Evolutionary conservation across 2,113 vertebrate genomes (phyloP), one percentile per base, ranked within the genome.

Genomic region (Hippocampus comes): DNA sequence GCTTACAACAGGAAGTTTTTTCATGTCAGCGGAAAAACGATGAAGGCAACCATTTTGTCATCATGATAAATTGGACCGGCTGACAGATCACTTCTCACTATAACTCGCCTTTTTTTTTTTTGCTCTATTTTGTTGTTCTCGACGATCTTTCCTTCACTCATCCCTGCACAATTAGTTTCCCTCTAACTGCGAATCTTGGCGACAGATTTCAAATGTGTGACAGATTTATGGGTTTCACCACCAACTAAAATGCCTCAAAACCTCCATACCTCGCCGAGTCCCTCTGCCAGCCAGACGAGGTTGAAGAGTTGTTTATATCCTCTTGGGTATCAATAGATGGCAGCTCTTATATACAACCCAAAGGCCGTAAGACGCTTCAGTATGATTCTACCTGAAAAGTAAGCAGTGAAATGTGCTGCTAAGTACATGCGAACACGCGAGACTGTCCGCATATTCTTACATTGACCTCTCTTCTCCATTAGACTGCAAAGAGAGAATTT

Each of bases 111-210:
- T 74, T 66, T 78, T 63, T 73, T 65, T 61, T 65, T 83, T 78
- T 30, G 65, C 67, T 43, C 9, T 17, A 61, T 2, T 71, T 70
- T 60, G 80, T 68, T 74, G 53, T 69, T 79, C 77, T 67, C 41
- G 63, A 73, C 74, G 49, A 34, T 66, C 11, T 68, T 78, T 76
- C 68, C 78, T 68, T 55, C 75, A 66, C 51, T 91, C 90, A 88
- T 90, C 91, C 94, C 95, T 92, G 93, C 92, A 96, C 94, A 95
- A 95, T 96, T 95, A 94, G 93, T 94, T 94, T 92, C 92, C 93
- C 10, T 93, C 87, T 79, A 68, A 90, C 89, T 91, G 91, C 88
- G 90, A 92, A 43, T 92, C 92, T 92, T 88, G 87, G 88, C 93
- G 92, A 94, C 92, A 86, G 93, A 94, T 94, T 94, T 94, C 88